Conservation (phyloP, 2,113 vertebrate genomes). For the mouse (Mus musculus) region DNA sequence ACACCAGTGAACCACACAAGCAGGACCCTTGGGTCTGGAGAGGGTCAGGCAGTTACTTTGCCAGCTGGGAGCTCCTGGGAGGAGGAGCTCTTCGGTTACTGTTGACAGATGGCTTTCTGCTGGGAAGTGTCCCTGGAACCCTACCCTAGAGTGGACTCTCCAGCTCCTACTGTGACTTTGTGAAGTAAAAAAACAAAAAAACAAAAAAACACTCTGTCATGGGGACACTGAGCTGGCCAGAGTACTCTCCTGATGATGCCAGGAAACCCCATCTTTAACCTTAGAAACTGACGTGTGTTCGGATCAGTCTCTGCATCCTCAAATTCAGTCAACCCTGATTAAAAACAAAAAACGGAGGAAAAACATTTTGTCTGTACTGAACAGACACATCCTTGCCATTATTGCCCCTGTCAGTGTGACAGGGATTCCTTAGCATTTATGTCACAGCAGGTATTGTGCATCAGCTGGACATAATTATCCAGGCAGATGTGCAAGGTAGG, state of each 20-base stretch:
- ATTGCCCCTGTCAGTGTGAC: not conserved
- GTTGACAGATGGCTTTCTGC: constrained; percentile 16
- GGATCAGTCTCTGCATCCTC: not conserved
- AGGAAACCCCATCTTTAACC: constrained; percentile 2
- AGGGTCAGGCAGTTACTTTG: not conserved
- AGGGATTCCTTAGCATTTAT: not conserved
- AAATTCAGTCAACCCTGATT: not conserved
- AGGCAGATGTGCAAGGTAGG: not conserved
- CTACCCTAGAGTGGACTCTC: not conserved
- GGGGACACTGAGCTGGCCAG: not conserved
- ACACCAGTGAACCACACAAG: not conserved
- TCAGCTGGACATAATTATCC: not conserved
- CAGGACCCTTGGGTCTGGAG: not conserved
- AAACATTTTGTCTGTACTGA: not conserved
- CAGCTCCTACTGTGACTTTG: not conserved
- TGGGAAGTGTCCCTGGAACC: not conserved
- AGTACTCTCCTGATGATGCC: not conserved
- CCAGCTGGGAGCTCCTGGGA: not conserved
- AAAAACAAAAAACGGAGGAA: not conserved
- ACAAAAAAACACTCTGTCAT: not conserved
- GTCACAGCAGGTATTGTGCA: not conserved
- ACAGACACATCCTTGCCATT: not conserved
- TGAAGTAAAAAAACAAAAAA: rapidly evolving
- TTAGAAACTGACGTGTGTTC: not conserved
- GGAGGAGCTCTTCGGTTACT: not conserved